Conservation (phyloP, 2,888 invertebrate genomes). For the Hedya salicella region DNA sequence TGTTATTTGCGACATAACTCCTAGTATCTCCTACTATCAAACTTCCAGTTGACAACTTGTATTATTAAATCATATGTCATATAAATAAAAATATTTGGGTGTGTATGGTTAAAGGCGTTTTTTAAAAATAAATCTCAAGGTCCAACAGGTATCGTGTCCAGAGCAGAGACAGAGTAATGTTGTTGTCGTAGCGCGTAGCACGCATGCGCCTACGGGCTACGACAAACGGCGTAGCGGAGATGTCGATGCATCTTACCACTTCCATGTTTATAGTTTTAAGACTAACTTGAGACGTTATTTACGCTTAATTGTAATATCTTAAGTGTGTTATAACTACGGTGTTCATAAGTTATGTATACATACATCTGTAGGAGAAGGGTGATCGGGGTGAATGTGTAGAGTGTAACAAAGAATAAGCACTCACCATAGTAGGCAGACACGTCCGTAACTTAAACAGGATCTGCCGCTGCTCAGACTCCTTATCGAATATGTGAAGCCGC, state of each 20-base stretch:
- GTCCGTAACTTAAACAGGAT: slow-evolving; percentile 88
- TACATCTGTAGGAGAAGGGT: background rate
- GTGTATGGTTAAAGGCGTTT: too few relatives aligned
- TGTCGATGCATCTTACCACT: slow-evolving; percentile 31
- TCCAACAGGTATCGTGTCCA: slow-evolving; percentile 65
- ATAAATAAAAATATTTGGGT: too few relatives aligned
- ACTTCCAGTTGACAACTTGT: too few relatives aligned
- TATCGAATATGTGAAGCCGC: slow-evolving; percentile 89
- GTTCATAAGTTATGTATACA: background rate
- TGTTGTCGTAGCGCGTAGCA: slow-evolving; percentile 69
- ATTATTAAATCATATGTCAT: too few relatives aligned
- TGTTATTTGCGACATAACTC: background rate
- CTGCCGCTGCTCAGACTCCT: slow-evolving; percentile 89
- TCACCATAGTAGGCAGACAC: slow-evolving; percentile 88
- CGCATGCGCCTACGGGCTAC: slow-evolving; percentile 80
- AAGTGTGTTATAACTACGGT: background rate
- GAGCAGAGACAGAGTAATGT: slow-evolving; percentile 54
- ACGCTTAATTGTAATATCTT: background rate
- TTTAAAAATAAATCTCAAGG: slow-evolving; percentile 47
- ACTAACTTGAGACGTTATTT: slow-evolving; percentile 1
- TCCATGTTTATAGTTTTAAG: slow-evolving; percentile 29
- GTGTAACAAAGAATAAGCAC: slow-evolving; percentile 57
- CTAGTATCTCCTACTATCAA: too few relatives aligned
- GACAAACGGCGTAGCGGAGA: slow-evolving; percentile 47
- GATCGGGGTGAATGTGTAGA: slow-evolving; percentile 24